Conservation (phyloP, 2,797 vertebrate genomes). For the Diglossa cyanea region DNA sequence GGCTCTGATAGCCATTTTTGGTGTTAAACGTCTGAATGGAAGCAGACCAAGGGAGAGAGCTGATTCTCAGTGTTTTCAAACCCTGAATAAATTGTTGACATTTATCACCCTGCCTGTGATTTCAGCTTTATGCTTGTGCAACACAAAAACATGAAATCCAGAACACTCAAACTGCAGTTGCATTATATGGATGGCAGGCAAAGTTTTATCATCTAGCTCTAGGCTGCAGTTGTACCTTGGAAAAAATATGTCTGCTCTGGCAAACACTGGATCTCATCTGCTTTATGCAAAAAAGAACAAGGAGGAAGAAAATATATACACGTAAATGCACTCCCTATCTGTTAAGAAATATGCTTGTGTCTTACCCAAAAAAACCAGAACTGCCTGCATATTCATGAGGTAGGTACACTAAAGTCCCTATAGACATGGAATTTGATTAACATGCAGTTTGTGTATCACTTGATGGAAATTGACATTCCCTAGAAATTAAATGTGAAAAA, state of each 20-base stretch:
- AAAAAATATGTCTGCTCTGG: conserved; percentile 25
- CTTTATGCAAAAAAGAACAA: conserved; percentile 48
- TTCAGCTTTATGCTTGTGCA: neutral
- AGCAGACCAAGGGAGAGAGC: neutral
- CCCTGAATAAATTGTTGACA: neutral
- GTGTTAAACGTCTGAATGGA: neutral
- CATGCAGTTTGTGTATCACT: conserved; percentile 29
- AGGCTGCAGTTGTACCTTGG: neutral
- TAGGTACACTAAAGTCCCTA: neutral
- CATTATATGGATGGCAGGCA: neutral
- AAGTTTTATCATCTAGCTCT: conserved; percentile 1
- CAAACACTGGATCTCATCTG: neutral
- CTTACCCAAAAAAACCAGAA: conserved; percentile 18
- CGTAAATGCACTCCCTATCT: neutral
- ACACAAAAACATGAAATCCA: neutral
- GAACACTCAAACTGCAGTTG: neutral
- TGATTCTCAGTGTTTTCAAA: neutral
- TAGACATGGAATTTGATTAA: conserved; percentile 50
- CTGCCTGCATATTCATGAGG: conserved; percentile 58
- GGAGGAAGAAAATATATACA: neutral
- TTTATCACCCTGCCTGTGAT: conserved; percentile 10
- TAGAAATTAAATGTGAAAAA: conserved; percentile 42
- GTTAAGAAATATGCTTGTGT: conserved; percentile 44
- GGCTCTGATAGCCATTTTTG: neutral
- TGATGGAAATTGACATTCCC: conserved; percentile 22